Percentiles rank a stretch among this genome's conserved stretches.
Conservation (phyloP, 2,113 vertebrate genomes). For the Malurus melanocephalus region DNA sequence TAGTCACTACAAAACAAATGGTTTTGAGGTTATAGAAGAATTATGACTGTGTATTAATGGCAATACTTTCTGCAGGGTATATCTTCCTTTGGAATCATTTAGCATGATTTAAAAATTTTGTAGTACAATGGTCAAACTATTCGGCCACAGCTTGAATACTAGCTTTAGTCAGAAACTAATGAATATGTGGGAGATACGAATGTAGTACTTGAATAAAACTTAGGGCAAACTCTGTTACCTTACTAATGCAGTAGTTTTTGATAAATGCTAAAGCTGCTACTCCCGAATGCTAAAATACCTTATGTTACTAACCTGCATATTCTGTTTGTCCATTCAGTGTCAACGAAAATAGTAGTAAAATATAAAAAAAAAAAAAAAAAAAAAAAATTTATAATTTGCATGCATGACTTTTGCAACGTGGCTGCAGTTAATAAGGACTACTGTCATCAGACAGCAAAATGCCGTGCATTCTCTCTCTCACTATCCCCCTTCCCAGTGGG, state of each 20-base stretch:
- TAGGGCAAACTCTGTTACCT: not conserved
- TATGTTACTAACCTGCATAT: not conserved
- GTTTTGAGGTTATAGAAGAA: not conserved
- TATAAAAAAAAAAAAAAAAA: not conserved
- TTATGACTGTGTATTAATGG: not conserved
- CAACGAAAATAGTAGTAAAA: not conserved
- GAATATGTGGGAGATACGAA: not conserved
- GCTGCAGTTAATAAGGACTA: not conserved
- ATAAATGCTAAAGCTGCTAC: not conserved
- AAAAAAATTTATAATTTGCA: not conserved
- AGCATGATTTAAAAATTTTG: not conserved
- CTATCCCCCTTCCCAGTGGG: too few species aligned
- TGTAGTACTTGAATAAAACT: not conserved
- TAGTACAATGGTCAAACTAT: not conserved
- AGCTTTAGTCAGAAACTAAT: not conserved
- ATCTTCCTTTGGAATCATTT: not conserved
- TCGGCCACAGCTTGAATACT: not conserved
- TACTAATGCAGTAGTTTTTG: not conserved
- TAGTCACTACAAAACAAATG: not conserved
- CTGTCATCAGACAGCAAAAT: not conserved
- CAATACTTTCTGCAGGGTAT: not conserved
- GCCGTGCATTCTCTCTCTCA: too few species aligned
- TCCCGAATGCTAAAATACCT: not conserved
- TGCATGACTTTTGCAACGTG: not conserved
- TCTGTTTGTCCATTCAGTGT: not conserved